A percentile compares a stretch with the other conserved stretches of the same genome.
Evolutionary conservation across 2,797 vertebrate species (phyloP).

Genomic region (Nyctalus aviator): DNA sequence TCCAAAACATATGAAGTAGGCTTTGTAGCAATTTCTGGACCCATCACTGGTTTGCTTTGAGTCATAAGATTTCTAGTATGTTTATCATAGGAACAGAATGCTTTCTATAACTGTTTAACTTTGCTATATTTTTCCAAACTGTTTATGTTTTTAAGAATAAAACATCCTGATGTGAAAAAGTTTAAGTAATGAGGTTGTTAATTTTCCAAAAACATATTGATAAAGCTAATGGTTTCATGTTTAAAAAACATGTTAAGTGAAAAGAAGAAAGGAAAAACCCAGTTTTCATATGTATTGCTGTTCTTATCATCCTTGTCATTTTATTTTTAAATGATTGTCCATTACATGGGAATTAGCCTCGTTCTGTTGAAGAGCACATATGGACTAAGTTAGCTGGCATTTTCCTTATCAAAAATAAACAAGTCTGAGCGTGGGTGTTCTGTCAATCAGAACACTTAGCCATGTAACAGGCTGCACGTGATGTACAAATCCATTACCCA

Average conservation of each 20-base stretch:
- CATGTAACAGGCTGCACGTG: conserved; percentile 86
- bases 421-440: conserved; percentile 89
- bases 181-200: background rate
- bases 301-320: conserved; percentile 77
- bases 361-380: conserved; percentile 87
- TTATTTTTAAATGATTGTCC: conserved; percentile 84
- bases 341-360: conserved; percentile 81
- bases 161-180: background rate
- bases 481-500: conserved; percentile 87
- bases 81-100: background rate
- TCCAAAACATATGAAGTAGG: conserved; percentile 77
- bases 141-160: conserved; percentile 18
- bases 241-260: conserved; percentile 31
- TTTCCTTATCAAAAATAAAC: conserved; percentile 90
- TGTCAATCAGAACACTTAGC: conserved; percentile 89
- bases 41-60: background rate
- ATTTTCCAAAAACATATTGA: background rate
- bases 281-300: conserved; percentile 34
- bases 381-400: conserved; percentile 88
- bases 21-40: conserved; percentile 71
- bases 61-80: background rate
- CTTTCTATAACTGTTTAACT: background rate
- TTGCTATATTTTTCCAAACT: conserved; percentile 28
- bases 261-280: background rate
- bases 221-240: background rate